Base-by-base conservation (phyloP, 2,888 invertebrate species). In the Eupithecia centaureata region DNA sequence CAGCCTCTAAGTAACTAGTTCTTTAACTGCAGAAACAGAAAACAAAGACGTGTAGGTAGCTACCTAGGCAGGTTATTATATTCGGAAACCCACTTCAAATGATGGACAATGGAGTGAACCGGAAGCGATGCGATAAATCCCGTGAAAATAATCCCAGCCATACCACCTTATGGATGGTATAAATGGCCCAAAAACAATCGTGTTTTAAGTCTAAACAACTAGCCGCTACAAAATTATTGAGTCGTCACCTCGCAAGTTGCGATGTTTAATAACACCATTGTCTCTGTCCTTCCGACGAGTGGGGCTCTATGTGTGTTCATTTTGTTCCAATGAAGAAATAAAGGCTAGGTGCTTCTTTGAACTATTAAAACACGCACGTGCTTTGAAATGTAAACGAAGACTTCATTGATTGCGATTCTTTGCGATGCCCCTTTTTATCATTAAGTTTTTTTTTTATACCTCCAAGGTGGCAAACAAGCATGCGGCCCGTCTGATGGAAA, bases 231-330 rank as follows among this genome's bases (percentile, higher is more conserved):
- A 52, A 51, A 66, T 33, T 0, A 64, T 61, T 32, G 22, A 57
- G 47, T 7, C 38, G n/a, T 5, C 38, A n/a, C n/a, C 25, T 32
- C 56, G 61, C 32, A 51, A 59, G 15, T 30, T n/a, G 38, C 32
- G 57, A 61, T 73, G 71, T 75, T 73, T 75, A 67, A 75, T 73
- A 73, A 75, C 72, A 75, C 73, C 73, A 75, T 75, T 75, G 75
- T 75, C 69, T 66, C 66, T 8, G 73, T 65, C 69, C 61, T 68
- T 54, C 28, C 69, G 66, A 66, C 68, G 71, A 66, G 33, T 63
- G 71, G 67, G 58, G 67, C 28, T 30, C 10, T 56, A 56, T 18
- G 5, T 12, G 18, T 18, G 32, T 56, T 8, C 18, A 30, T 30
- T 56, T 30, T 4, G 18, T 30, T 30, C 30, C 30, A 56, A 28